phyloP scores from a whole-genome alignment of 2,113 vertebrate genomes.

The Accipiter cooperii region DNA sequence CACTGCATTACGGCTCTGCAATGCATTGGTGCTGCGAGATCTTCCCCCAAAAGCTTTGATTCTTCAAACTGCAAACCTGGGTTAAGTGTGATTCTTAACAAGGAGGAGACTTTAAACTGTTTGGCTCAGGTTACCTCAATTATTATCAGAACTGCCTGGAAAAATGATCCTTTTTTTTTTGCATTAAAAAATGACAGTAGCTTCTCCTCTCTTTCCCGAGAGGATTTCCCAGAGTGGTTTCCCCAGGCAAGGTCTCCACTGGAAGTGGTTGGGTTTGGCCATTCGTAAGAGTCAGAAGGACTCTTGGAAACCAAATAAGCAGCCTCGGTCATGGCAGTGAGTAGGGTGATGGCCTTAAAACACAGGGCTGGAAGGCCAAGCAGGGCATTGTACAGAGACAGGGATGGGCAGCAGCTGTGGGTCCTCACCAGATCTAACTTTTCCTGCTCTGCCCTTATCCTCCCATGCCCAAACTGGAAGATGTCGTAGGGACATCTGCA shows the following conservation, averaged over 20 bases:
- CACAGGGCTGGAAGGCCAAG: background rate
- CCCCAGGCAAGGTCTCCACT: rapidly evolving
- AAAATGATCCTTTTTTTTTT: background rate
- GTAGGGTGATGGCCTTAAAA: background rate
- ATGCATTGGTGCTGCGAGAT: rapidly evolving
- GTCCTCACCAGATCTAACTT: background rate
- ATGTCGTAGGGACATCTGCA: background rate
- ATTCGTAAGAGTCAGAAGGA: background rate
- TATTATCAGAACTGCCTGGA: background rate
- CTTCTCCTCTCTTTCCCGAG: background rate
- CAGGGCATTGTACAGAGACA: rapidly evolving
- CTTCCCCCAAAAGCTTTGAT: background rate
- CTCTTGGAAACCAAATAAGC: background rate
- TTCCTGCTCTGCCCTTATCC: background rate
- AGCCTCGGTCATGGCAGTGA: background rate
- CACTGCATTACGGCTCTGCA: rapidly evolving
- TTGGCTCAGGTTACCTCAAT: background rate
- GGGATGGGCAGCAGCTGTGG: background rate
- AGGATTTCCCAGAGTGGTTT: background rate
- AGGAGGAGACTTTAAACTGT: background rate
- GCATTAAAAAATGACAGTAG: background rate
- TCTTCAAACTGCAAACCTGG: background rate
- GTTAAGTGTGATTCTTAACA: background rate
- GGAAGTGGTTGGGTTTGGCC: background rate
- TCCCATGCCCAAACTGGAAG: background rate